Evolutionary conservation across 2,797 vertebrate genomes (phyloP).

Genomic region (Dendrocincla fuliginosa): DNA sequence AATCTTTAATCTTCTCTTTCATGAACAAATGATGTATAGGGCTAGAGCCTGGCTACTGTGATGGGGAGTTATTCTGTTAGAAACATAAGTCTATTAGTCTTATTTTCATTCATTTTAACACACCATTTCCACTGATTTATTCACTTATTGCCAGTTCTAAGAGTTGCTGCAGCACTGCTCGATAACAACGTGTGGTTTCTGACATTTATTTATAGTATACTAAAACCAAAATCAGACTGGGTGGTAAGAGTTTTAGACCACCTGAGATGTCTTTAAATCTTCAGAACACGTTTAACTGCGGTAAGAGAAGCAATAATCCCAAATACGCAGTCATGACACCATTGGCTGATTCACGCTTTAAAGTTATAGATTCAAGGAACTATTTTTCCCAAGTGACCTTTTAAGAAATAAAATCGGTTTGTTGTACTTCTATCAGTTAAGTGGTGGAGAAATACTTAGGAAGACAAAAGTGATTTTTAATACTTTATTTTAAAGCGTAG

Average conservation of each 20-base stretch:
- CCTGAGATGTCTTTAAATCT: slow-evolving; percentile 51
- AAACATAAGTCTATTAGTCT: not conserved
- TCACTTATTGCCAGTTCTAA: not conserved
- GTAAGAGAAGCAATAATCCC: not conserved
- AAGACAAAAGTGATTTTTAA: not conserved
- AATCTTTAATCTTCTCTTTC: not conserved
- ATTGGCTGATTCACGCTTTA: not conserved
- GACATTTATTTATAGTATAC: slow-evolving; percentile 24
- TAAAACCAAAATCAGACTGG: slow-evolving; percentile 33
- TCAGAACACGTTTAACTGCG: slow-evolving; percentile 19
- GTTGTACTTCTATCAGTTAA: not conserved
- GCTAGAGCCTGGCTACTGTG: not conserved
- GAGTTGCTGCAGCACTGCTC: not conserved
- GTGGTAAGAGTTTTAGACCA: slow-evolving; percentile 41
- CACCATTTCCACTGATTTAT: not conserved
- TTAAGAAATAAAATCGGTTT: not conserved
- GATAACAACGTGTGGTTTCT: slow-evolving; percentile 20
- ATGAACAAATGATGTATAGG: not conserved
- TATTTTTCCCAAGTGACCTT: not conserved
- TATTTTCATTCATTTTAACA: slow-evolving; percentile 46
- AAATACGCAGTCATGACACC: slow-evolving; percentile 13
- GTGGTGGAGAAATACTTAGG: not conserved
- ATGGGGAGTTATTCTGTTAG: not conserved
- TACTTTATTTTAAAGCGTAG: not conserved
- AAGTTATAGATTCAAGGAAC: not conserved